Base-by-base conservation (phyloP, 1,140 invertebrate genomes). In the Drosophila pseudoananassae region DNA sequence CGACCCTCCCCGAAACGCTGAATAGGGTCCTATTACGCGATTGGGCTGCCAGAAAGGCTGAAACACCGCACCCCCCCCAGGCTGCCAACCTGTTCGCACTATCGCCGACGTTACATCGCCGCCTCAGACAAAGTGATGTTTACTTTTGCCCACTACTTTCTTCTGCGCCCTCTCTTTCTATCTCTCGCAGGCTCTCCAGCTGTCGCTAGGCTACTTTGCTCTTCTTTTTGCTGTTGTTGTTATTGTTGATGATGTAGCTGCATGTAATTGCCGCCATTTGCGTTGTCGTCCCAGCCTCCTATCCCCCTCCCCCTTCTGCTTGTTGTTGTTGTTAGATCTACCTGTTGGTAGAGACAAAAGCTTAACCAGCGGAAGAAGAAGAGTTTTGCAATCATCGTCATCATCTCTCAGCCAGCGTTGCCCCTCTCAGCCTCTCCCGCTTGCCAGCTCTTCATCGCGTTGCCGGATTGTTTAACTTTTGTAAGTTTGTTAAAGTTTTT, bases 191-290 rank as follows among this genome's bases (percentile, higher is more conserved):
- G 29, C 20, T 33, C 20, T 10, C 12, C n/a, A 7, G n/a, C 20
- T 45, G 29, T 43, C 17, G 29, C 43, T 10, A 52, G 52, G 29
- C 25, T 56, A 60, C 29, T 58, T 27, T 27, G 29, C 46, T 51
- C 36, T 52, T 66, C 38, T 7, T 61, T 60, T 47, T 73, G 59
- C 25, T 60, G 58, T 25, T 33, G 46, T 40, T 76, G 77, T 31
- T 68, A 40, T 75, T 65, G 69, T 73, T 74, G 58, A 64, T 74
- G 27, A 10, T 70, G 79, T 58, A 38, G 80, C 65, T 79, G 57
- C 82, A 75, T 85, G 83, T 87, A 87, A 85, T 85, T 85, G 82
- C 82, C 78, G 70, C 82, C 82, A 87, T 82, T 85, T 88, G 82
- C 72, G 65, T 76, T 84, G 81, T 84, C 61, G 65, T n/a, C 12